Base-by-base conservation (phyloP, 2,888 invertebrate genomes). In the Plagodis dolabraria region DNA sequence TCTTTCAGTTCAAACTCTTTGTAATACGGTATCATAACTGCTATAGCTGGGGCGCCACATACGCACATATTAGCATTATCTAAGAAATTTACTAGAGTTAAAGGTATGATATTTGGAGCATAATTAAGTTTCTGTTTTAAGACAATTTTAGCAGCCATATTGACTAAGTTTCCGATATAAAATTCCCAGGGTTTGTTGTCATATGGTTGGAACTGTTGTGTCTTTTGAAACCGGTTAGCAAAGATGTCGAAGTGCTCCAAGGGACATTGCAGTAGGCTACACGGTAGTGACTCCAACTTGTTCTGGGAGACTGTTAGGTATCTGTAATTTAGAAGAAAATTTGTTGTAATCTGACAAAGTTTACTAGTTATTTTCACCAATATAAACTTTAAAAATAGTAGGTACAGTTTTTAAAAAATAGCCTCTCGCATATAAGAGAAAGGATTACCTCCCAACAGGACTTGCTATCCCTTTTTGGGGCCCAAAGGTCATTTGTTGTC, bases 31-130 rank as follows among this genome's bases (percentile, higher is more conserved):
- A 75, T 79, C 35, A 63, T 71, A 35, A 82, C 75, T 69, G 82
- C 85, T 6, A 90, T 72, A 10, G 88, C 94, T 12, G 94, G 88
- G 46, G 75, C 79, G 0, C 95, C 95, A 80, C 96, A 96, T 0
- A 94, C 75, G 77, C 96, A 96, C 79, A 94, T 94, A 67, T 93
- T 92, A 0, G 94, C 94, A 72, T 92, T 79, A 70, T 95, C 94
- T 67, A 96, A 80, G 75, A 93, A 94, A 48, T 93, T 81, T 0
- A 95, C 94, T 54, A 96, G 77, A 5, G 94, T 95, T 59, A 76
- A 75, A 0, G 96, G 96, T 71, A 96, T 89, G 36, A 88, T 87
- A 52, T 93, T 93, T 12, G 93, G 81, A 58, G 93, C 90, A 76
- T 95, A 96, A 40, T 82, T 80, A 9, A 94, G 69, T 67, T 93